Evolutionary conservation across 37 sponge, comb jelly and placozoan genomes (phyloP), one percentile per base, ranked within the genome.

Genomic region (Oscarella lobularis): DNA sequence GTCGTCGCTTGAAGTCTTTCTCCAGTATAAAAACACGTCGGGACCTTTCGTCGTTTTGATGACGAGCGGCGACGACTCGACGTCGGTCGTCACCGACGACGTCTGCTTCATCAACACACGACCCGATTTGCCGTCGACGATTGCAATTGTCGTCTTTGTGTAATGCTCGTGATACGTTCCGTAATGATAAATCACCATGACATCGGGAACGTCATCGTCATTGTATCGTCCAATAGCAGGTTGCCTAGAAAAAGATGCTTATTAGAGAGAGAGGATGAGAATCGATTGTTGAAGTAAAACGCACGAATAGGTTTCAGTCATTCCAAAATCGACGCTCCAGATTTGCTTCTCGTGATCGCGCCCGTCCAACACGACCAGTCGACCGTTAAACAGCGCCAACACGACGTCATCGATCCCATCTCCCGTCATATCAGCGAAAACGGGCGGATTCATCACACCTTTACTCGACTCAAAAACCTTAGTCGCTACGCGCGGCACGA

Each of bases 381-480:
- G 6, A 14, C 71, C 71, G 71, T 68, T 35, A 14, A 68, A 68
- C 71, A 68, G 5, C 31, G 71, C 5, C 71, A 68, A 5, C 6
- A 68, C 29, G 31, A 68, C 33, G 71, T 68, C 71, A 5, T 30
- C 35, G 5, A 29, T 4, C 35, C 31, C 31, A 14, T 68, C 71
- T 5, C 71, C 31, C 31, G 6, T 68, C 31, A 68, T 30, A 4
- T 68, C 71, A 14, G 31, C 71, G 6, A 68, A 68, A 4, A 20
- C 33, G 71, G 71, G 71, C 71, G 71, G 71, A 4, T 29, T 14
- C 5, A 5, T 14, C 29, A 20, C 71, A 5, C 71, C 71, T 5
- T 14, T 4, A 35, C 31, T 35, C 4, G 4, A 5, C 5, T 35
- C 71, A 32, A 34, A 5, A 5, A 68, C 31, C 6, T 34, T 35